A percentile compares a stretch with the other conserved stretches of the same genome.
Conservation (phyloP, 2,888 invertebrate genomes). For the Coleophora flavipennella region DNA sequence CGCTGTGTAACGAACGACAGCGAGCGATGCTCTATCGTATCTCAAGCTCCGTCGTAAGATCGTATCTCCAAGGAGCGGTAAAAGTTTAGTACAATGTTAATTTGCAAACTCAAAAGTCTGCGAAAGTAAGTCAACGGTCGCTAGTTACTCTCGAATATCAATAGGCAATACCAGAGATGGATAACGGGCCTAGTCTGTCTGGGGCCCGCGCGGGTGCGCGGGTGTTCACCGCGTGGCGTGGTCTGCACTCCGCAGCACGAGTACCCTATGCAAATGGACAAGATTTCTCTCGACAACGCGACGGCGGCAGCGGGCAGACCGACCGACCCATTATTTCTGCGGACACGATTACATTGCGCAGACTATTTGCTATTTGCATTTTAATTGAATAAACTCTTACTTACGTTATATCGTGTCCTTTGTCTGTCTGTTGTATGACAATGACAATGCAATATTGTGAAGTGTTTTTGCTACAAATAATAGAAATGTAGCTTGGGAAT, state of each 20-base stretch:
- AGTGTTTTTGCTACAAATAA: not conserved
- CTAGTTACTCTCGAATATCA: not conserved
- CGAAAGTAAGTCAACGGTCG: no score
- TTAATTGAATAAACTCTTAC: constrained; percentile 38
- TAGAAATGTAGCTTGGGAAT: no score
- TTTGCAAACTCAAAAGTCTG: no score
- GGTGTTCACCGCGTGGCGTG: constrained; percentile 34
- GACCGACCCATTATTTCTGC: constrained; percentile 33
- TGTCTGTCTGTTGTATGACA: constrained; percentile 13
- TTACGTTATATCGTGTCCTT: constrained; percentile 22
- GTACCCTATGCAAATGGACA: constrained; percentile 38
- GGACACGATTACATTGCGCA: constrained; percentile 39
- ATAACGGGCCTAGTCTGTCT: not conserved
- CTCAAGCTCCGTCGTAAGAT: no score
- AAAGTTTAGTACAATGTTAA: no score
- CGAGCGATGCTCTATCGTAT: no score
- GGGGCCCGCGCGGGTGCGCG: constrained; percentile 20
- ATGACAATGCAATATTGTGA: not conserved
- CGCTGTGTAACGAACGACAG: no score
- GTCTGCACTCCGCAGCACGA: constrained; percentile 22
- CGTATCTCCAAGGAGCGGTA: no score
- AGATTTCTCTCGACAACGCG: constrained; percentile 35
- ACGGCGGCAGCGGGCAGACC: constrained; percentile 18
- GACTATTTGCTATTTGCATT: constrained; percentile 42
- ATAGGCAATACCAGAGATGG: not conserved